Base-by-base conservation (phyloP, 1,140 invertebrate genomes). In the Maniola jurtina region DNA sequence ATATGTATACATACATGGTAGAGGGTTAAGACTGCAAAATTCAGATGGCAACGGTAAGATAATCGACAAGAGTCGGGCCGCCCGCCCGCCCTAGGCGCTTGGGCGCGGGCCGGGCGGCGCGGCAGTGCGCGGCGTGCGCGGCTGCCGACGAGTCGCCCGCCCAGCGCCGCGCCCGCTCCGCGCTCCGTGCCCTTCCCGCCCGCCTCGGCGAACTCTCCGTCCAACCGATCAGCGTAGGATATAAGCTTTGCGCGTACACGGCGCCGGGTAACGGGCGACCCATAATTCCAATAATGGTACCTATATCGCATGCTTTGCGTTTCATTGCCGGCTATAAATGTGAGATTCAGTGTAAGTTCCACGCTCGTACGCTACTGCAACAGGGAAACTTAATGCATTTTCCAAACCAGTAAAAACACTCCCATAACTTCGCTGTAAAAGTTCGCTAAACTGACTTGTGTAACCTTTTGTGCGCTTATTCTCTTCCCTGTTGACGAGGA, bases 81-180 rank as follows among this genome's bases (percentile, higher is more conserved):
- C 40, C 45, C 54, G 57, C 52, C 71, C 66, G 68, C 64, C 68
- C 64, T 68, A 65, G 63, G 38, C 38, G 38, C 7, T 0, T 59
- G 69, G 71, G 63, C 61, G 61, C 47, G 64, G 58, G 69, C 56
- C 73, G 59, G 66, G 67, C 69, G 73, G 67, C 71, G 67, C 76
- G 77, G 76, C 83, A 83, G 84, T 81, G 80, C 79, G 81, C 77
- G 80, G 80, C 78, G 81, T 79, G 77, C 79, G 81, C 75, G 77
- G 62, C 69, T 67, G 64, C 63, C 77, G 74, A 69, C 61, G 67
- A 77, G 76, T 83, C 81, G 81, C 71, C 76, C 60, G 66, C 67
- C 54, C 52, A 64, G 60, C 64, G 35, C 40, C 62, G 56, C 54
- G 40, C 52, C 16, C 47, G 7, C 6, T 25, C 14, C 38, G 25